phyloP scores from a whole-genome alignment of 2,797 vertebrate genomes.

The Chrysolophus pictus region DNA sequence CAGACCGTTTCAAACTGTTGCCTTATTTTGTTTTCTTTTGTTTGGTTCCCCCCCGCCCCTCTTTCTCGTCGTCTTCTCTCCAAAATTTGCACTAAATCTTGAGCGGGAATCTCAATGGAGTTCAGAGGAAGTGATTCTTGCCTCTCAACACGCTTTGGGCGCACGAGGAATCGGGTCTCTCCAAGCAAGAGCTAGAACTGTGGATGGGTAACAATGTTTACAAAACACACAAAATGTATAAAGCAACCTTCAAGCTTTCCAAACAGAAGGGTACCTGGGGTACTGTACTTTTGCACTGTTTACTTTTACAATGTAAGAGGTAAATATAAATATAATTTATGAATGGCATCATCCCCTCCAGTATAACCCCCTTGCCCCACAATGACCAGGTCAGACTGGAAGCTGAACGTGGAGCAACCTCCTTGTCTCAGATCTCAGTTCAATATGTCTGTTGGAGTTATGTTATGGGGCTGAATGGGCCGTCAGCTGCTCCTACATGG shows the following conservation, averaged over 20 bases:
- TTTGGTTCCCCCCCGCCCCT: conserved; percentile 53
- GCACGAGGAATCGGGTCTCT: conserved; percentile 51
- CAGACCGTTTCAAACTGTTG: conserved; percentile 87
- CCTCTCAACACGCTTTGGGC: conserved; percentile 34
- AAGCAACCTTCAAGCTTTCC: conserved; percentile 67
- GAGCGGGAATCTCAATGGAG: conserved; percentile 67
- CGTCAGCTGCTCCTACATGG: conserved; percentile 58
- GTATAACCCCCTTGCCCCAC: conserved; percentile 22
- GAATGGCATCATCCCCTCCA: conserved; percentile 66
- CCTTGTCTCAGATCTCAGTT: conserved; percentile 65
- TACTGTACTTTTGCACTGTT: conserved; percentile 78
- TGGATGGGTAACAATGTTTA: conserved; percentile 80
- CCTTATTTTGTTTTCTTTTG: conserved; percentile 84
- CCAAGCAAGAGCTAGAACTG: conserved; percentile 66
- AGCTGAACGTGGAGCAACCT: conserved; percentile 69
- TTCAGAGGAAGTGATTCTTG: conserved; percentile 31
- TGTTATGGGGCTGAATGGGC: conserved; percentile 60
- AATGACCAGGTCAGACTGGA: conserved; percentile 73
- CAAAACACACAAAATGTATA: conserved; percentile 76
- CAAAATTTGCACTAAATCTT: conserved; percentile 92
- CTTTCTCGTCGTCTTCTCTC: conserved; percentile 65
- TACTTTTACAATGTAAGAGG: conserved; percentile 77
- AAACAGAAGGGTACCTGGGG: conserved; percentile 62
- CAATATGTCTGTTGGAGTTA: conserved; percentile 66
- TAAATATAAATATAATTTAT: conserved; percentile 74